A percentile compares a stretch with the other conserved stretches of the same genome.
Evolutionary conservation across 1,140 invertebrate species (phyloP).

Genomic region (Cheumatopsyche charites): DNA sequence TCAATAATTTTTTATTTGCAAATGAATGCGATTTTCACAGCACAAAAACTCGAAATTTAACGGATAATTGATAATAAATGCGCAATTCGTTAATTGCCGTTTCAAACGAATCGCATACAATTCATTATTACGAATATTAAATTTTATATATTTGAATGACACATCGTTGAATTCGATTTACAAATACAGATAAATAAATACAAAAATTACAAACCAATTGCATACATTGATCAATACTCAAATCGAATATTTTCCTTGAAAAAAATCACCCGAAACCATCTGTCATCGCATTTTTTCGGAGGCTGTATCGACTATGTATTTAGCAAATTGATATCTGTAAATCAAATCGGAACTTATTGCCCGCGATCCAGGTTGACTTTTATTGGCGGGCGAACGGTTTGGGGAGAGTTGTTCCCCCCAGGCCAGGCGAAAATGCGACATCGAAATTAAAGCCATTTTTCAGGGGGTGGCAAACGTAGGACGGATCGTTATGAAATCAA

Average conservation of each 20-base stretch:
- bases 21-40: too few species aligned
- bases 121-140: too few species aligned
- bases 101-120: too few species aligned
- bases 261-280: not conserved
- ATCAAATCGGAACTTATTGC: constrained; percentile 32
- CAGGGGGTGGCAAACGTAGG: not conserved
- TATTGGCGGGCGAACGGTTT: constrained; percentile 18
- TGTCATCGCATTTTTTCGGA: not conserved
- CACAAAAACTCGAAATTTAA: too few species aligned
- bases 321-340: constrained; percentile 28
- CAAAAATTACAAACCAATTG: not conserved
- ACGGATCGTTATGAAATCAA: constrained; percentile 34
- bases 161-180: too few species aligned
- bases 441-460: constrained; percentile 36
- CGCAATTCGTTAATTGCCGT: too few species aligned
- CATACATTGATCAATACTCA: not conserved
- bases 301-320: constrained; percentile 9
- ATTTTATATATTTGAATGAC: too few species aligned
- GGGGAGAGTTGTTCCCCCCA: not conserved
- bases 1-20: too few species aligned
- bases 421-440: constrained; percentile 16
- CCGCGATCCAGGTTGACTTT: constrained; percentile 20
- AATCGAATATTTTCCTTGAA: not conserved
- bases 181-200: constrained; percentile 5
- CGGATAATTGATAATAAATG: too few species aligned